These are phyloP conservation scores for Linnaemya tessellans DNA, from an alignment of 2,888 invertebrate genomes.

Conservation along the genomic window DNA sequence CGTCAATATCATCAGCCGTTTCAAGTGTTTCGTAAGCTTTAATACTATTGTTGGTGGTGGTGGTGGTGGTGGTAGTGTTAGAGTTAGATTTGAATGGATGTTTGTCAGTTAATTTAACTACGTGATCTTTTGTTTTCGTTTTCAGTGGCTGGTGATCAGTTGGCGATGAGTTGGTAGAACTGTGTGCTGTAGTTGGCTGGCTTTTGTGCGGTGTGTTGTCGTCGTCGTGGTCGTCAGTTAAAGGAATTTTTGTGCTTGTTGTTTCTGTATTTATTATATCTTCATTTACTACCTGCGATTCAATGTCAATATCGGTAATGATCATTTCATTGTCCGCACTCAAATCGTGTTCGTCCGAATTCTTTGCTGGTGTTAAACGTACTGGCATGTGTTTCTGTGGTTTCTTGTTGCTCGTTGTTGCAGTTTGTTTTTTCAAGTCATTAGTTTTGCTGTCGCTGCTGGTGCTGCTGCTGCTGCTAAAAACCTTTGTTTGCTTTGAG, in stretches of 20 bases:
- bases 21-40: constrained; percentile 38
- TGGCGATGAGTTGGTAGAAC: constrained; percentile 68
- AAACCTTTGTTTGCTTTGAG: constrained; percentile 66
- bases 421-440: constrained; percentile 53
- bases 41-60: constrained; percentile 25
- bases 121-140: constrained; percentile 62
- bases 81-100: constrained; percentile 59
- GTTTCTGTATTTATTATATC: constrained; percentile 33
- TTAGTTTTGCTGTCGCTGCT: constrained; percentile 48
- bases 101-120: constrained; percentile 62
- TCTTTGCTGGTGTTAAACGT: constrained; percentile 46
- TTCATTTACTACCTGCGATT: constrained; percentile 50
- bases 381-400: constrained; percentile 64
- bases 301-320: constrained; percentile 44
- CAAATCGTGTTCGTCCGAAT: constrained; percentile 48
- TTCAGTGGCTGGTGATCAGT: constrained; percentile 42
- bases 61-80: constrained; percentile 17
- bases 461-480: constrained; percentile 39
- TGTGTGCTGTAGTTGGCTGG: constrained; percentile 22
- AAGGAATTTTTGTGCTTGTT: constrained; percentile 54
- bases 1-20: constrained; percentile 74
- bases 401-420: constrained; percentile 36
- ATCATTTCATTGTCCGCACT: constrained; percentile 56
- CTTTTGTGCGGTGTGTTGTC: not conserved
- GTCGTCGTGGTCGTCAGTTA: not conserved